phyloP scores from a whole-genome alignment of 2,888 invertebrate species.

The Mesorhabditis sp. region DNA sequence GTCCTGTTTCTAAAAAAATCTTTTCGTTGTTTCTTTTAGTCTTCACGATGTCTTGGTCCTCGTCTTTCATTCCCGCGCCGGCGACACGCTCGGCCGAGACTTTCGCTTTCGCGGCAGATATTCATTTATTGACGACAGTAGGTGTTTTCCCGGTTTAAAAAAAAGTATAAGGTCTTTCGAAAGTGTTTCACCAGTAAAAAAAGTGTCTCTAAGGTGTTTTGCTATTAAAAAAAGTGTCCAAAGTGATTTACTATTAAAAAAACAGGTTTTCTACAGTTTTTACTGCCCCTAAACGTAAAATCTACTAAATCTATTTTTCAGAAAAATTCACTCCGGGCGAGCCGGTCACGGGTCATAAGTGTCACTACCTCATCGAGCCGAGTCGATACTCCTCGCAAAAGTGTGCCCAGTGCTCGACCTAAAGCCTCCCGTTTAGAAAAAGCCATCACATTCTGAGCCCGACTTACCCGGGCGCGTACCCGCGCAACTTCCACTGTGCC shows the following conservation, averaged over 20 bases:
- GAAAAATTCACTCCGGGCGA: slow-evolving; percentile 48
- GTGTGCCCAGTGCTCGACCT: slow-evolving; percentile 12
- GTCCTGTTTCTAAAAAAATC: not conserved
- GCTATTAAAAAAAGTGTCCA: too few relatives aligned
- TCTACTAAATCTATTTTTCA: slow-evolving; percentile 19
- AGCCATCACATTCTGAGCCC: slow-evolving; percentile 66
- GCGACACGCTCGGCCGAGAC: slow-evolving; percentile 46
- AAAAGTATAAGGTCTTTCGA: too few relatives aligned
- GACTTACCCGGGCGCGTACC: slow-evolving; percentile 97
- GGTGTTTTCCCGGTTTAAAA: slow-evolving; percentile 18
- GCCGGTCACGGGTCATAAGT: slow-evolving; percentile 30
- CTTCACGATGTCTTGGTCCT: slow-evolving; percentile 60
- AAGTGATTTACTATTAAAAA: not conserved
- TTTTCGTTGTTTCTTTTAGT: slow-evolving; percentile 21
- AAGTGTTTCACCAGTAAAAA: too few relatives aligned
- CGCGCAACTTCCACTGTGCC: slow-evolving; percentile 62
- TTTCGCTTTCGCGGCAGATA: slow-evolving; percentile 59
- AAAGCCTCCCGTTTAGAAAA: slow-evolving; percentile 5
- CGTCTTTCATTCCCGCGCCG: slow-evolving; percentile 60
- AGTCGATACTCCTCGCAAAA: slow-evolving; percentile 14
- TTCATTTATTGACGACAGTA: slow-evolving; percentile 60
- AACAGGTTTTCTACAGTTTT: not conserved
- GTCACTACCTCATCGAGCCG: slow-evolving; percentile 48
- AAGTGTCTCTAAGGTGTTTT: too few relatives aligned
- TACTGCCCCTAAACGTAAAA: not conserved